phyloP scores from a whole-genome alignment of 1,140 invertebrate genomes.

The Drosophila triauraria region DNA sequence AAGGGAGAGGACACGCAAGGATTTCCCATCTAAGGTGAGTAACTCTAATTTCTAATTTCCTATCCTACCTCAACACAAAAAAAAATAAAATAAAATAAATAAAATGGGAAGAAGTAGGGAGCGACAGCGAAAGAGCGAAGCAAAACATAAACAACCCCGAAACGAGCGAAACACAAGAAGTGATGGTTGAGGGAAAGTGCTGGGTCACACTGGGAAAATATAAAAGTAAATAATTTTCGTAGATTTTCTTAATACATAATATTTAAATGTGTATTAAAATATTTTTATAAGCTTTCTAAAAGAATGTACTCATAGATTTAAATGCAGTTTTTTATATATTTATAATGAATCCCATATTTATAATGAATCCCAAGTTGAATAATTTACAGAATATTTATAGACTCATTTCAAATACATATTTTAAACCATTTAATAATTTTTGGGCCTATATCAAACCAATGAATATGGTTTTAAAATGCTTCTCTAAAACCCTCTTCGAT shows the following conservation, averaged over 20 bases:
- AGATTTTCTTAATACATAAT: fast-evolving
- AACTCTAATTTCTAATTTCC: slow-evolving; percentile 13
- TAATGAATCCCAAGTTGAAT: not conserved
- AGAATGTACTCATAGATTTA: not conserved
- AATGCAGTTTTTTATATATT: not conserved
- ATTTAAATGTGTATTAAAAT: not conserved
- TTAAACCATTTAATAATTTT: not conserved
- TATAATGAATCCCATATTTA: not conserved
- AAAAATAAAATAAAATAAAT: slow-evolving; percentile 10
- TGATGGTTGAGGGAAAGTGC: slow-evolving; percentile 10
- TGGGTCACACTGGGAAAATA: slow-evolving; percentile 15
- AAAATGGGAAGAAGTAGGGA: slow-evolving; percentile 1
- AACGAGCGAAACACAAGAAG: slow-evolving; percentile 47
- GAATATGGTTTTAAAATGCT: not conserved
- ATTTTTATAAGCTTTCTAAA: not conserved
- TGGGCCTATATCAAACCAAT: not conserved
- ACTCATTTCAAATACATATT: not conserved
- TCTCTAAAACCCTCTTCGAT: not conserved
- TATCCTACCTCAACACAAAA: slow-evolving; percentile 74
- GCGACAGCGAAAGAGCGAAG: slow-evolving; percentile 51
- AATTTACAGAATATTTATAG: not conserved
- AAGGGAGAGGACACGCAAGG: slow-evolving; percentile 37
- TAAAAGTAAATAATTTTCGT: not conserved
- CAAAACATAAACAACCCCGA: slow-evolving; percentile 77
- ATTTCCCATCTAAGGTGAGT: slow-evolving; percentile 72